Evolutionary conservation across 2,797 vertebrate genomes (phyloP).

Genomic region (Myripristis murdjan): DNA sequence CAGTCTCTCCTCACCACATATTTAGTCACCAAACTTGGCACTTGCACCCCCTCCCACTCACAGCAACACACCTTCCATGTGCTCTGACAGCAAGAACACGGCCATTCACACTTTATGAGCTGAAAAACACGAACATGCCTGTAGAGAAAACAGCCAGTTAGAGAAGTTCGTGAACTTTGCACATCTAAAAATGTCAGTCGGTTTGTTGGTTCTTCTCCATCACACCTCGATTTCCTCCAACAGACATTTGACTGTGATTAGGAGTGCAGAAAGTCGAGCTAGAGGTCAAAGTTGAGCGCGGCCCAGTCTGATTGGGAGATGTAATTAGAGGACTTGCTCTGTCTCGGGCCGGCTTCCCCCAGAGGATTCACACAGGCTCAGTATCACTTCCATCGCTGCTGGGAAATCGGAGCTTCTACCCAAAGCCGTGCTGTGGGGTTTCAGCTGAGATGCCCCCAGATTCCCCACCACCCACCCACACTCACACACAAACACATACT

Average conservation of each 20-base stretch:
- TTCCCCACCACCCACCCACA: constrained; percentile 23
- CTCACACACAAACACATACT: not conserved
- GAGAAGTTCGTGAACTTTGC: constrained; percentile 64
- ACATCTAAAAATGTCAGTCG: constrained; percentile 72
- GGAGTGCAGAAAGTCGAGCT: constrained; percentile 52
- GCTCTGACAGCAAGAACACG: constrained; percentile 66
- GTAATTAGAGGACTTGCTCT: constrained; percentile 82
- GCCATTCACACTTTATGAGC: constrained; percentile 74
- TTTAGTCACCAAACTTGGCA: constrained; percentile 77
- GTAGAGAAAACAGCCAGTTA: constrained; percentile 45
- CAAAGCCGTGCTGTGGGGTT: constrained; percentile 50
- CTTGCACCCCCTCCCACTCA: constrained; percentile 59
- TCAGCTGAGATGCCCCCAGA: constrained; percentile 49
- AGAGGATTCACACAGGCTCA: constrained; percentile 69
- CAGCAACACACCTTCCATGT: constrained; percentile 66
- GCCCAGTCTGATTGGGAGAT: constrained; percentile 77
- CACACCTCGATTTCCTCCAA: constrained; percentile 73
- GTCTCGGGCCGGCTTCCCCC: constrained; percentile 62
- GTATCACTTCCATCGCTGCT: constrained; percentile 61
- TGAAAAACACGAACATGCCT: constrained; percentile 37
- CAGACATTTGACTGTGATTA: constrained; percentile 76
- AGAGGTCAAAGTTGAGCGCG: constrained; percentile 69
- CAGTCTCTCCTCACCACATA: constrained; percentile 74
- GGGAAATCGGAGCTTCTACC: constrained; percentile 71
- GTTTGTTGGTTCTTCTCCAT: constrained; percentile 72